A percentile compares a stretch with the other conserved stretches of the same genome.
Evolutionary conservation across 2,797 vertebrate genomes (phyloP).

Genomic region (Oryzias dopingdopingensis): DNA sequence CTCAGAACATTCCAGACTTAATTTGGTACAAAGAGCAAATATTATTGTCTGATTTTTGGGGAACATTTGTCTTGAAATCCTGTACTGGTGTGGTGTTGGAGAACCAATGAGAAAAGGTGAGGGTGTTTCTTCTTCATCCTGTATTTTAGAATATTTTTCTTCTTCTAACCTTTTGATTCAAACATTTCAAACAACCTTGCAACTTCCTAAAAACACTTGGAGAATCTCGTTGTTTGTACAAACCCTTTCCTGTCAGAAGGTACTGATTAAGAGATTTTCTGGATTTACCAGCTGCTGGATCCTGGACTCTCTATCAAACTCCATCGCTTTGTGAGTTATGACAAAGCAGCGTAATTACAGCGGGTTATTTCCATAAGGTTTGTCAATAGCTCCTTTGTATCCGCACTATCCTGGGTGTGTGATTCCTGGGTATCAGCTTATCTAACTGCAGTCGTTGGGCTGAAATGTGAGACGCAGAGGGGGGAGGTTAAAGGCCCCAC

Average conservation of each 20-base stretch:
- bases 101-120: not conserved
- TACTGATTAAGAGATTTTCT: slow-evolving; percentile 60
- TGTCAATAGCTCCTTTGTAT: slow-evolving; percentile 64
- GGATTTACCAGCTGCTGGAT: slow-evolving; percentile 49
- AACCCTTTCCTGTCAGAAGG: slow-evolving; percentile 33
- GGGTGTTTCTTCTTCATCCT: not conserved
- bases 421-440: slow-evolving; percentile 30
- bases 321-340: slow-evolving; percentile 49
- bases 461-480: slow-evolving; percentile 16
- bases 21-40: too few species aligned
- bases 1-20: too few species aligned
- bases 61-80: too few species aligned
- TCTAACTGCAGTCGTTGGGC: slow-evolving; percentile 32
- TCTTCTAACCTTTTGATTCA: slow-evolving; percentile 2
- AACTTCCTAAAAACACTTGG: slow-evolving; percentile 35
- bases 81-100: too few species aligned
- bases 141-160: not conserved
- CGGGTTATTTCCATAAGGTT: slow-evolving; percentile 53
- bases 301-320: slow-evolving; percentile 30
- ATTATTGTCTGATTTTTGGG: too few species aligned
- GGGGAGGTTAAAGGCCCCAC: slow-evolving; percentile 56
- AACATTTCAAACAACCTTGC: slow-evolving; percentile 14
- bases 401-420: slow-evolving; percentile 12
- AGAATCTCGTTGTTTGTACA: slow-evolving; percentile 22
- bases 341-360: slow-evolving; percentile 56